Evolutionary conservation across 53 echinoderm and acorn worm species (phyloP), one percentile per base, ranked within the genome.

Genomic region (Henricia sp.): DNA sequence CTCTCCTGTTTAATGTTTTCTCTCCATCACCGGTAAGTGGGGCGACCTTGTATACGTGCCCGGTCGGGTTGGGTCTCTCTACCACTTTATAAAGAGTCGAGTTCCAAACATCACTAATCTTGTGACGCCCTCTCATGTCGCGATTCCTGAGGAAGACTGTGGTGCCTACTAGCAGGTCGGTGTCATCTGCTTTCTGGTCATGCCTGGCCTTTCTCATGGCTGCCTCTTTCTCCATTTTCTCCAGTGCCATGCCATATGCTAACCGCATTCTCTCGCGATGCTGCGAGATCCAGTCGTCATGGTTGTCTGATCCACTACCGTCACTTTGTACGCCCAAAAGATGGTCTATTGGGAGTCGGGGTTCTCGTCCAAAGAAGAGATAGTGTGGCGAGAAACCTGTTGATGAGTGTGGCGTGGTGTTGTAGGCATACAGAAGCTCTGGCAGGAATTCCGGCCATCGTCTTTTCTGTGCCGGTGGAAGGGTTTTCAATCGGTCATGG

Each of bases 181-280:
- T n/a, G n/a, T n/a, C n/a, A n/a, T n/a, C n/a, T n/a, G n/a, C n/a
- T n/a, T n/a, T n/a, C n/a, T n/a, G n/a, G n/a, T n/a, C n/a, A n/a
- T n/a, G n/a, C n/a, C n/a, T n/a, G 25, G 41, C 37, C 56, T 55
- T n/a, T 50, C 92, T 39, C n/a, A 80, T 36, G 10, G 75, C 25
- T 0, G 76, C 84, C 57, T 82, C 74, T 38, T 58, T 87, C 54
- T 87, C 84, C 6, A 77, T 83, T 32, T 43, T 87, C 13, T 33
- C 53, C 13, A 68, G 3, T 3, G 91, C 91, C 14, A 10, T 19
- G 1, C 43, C 4, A 23, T 78, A 92, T 0, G 92, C 92, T 9
- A 13, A 42, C 30, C 59, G 6, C 53, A 92, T 55, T n/a, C 92
- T 32, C 12, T 33, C 11, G 42, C 77, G 84, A 48, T 91, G 91